Percentiles rank a stretch among this genome's conserved stretches.
phyloP scores from a whole-genome alignment of 2,113 vertebrate genomes.

The Clinocottus analis region DNA sequence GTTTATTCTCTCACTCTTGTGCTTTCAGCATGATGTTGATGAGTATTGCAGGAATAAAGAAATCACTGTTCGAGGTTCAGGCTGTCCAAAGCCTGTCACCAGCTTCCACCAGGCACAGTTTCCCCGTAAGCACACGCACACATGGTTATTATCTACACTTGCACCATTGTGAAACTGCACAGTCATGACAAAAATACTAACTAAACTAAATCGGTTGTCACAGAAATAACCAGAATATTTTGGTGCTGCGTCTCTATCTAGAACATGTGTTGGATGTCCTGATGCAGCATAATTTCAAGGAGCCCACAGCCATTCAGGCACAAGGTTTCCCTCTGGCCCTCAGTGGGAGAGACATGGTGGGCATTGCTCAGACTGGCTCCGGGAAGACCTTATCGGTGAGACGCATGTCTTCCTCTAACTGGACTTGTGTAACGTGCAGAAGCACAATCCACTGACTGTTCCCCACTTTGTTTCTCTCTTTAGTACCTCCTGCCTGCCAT shows the following conservation, averaged over 20 bases:
- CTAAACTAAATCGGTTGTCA: neutral
- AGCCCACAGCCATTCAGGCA: slow-evolving; percentile 95
- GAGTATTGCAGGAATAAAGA: slow-evolving; percentile 92
- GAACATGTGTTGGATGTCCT: slow-evolving; percentile 95
- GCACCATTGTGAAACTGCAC: neutral
- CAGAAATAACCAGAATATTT: neutral
- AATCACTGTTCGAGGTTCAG: slow-evolving; percentile 90
- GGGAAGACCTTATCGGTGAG: slow-evolving; percentile 94
- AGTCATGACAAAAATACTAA: neutral
- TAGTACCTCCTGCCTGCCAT: slow-evolving; percentile 96
- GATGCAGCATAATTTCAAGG: slow-evolving; percentile 93
- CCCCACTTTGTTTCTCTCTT: slow-evolving; percentile 19
- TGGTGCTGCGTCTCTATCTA: slow-evolving; percentile 48
- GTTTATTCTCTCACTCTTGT: neutral
- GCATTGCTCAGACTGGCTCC: slow-evolving; percentile 96
- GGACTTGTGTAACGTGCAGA: neutral
- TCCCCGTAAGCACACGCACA: slow-evolving; percentile 89
- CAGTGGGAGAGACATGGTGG: slow-evolving; percentile 95
- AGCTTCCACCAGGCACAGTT: slow-evolving; percentile 92
- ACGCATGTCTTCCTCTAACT: neutral
- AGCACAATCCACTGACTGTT: neutral
- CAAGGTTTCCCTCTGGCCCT: slow-evolving; percentile 94
- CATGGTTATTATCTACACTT: neutral
- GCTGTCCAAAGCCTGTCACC: slow-evolving; percentile 91
- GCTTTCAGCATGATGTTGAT: slow-evolving; percentile 89